Conservation (phyloP, 1,140 invertebrate species). For the Schlechtendalia chinensis region DNA sequence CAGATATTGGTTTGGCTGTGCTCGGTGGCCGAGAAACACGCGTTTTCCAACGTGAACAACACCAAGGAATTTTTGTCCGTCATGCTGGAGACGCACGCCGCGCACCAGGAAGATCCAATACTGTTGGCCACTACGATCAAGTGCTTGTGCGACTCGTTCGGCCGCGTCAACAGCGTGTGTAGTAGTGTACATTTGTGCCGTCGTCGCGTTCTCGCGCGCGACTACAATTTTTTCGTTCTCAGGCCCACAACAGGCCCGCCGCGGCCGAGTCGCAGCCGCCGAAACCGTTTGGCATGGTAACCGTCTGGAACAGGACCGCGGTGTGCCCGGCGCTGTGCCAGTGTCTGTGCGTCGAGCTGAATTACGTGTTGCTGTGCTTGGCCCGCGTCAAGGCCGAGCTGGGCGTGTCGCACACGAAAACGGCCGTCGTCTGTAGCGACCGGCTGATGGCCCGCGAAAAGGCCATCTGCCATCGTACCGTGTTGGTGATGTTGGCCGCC, state of each 20-base stretch:
- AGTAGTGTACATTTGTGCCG: no score
- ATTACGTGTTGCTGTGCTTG: conserved; percentile 3
- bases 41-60: conserved; percentile 35
- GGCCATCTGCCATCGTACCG: conserved; percentile 20
- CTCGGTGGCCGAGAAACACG: not conserved
- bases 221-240: no score
- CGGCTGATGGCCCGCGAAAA: conserved; percentile 16
- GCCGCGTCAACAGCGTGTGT: conserved; percentile 19
- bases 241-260: no score
- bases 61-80: conserved; percentile 23
- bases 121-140: conserved; percentile 7
- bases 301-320: not conserved
- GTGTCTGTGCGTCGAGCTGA: conserved; percentile 11
- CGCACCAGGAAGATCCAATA: conserved; percentile 38
- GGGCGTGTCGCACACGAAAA: not conserved
- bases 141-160: conserved; percentile 16
- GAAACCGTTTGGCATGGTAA: not conserved
- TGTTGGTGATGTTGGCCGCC: not conserved
- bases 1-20: conserved; percentile 26
- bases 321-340: conserved; percentile 12
- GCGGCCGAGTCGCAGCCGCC: not conserved
- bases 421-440: conserved; percentile 7
- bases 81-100: not conserved
- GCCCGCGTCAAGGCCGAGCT: conserved; percentile 26
- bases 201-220: no score